Conservation (phyloP, 2,113 vertebrate species). For the Anoura caudifer region DNA sequence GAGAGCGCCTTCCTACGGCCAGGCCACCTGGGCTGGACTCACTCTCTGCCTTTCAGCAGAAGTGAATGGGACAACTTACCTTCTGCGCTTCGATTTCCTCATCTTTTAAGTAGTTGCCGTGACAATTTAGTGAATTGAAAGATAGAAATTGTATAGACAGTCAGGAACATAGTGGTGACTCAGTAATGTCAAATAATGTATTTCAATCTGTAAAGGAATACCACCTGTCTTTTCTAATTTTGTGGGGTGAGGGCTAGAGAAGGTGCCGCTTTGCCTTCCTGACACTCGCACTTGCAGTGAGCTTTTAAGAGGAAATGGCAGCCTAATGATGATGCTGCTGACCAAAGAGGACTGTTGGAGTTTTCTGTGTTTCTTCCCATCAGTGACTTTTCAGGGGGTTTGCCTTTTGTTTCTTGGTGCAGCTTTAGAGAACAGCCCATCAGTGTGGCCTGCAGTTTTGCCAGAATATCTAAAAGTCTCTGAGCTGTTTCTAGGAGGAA, state of each 20-base stretch:
- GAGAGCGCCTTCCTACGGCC: not conserved
- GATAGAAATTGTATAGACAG: not conserved
- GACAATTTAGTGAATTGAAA: not conserved
- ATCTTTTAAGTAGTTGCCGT: not conserved
- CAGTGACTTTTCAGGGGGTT: not conserved
- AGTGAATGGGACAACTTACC: not conserved
- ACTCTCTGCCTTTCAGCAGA: not conserved
- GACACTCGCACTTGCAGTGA: not conserved
- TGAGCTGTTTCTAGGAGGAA: constrained; percentile 1
- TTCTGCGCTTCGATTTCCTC: not conserved
- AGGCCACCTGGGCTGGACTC: not conserved
- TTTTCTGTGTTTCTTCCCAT: not conserved
- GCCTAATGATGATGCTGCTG: not conserved
- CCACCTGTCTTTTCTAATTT: not conserved
- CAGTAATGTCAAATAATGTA: not conserved
- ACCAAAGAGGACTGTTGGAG: not conserved
- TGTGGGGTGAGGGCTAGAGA: not conserved
- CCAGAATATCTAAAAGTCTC: not conserved
- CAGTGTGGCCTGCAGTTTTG: not conserved
- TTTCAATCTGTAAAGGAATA: not conserved
- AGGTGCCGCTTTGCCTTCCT: not conserved
- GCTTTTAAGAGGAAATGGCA: not conserved
- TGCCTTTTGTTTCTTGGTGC: not conserved
- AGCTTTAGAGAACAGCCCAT: not conserved
- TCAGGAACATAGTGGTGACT: not conserved